These are phyloP conservation scores for Pseudomugil tenellus DNA, from an alignment of 2,797 vertebrate species.

Conservation along the genomic window DNA sequence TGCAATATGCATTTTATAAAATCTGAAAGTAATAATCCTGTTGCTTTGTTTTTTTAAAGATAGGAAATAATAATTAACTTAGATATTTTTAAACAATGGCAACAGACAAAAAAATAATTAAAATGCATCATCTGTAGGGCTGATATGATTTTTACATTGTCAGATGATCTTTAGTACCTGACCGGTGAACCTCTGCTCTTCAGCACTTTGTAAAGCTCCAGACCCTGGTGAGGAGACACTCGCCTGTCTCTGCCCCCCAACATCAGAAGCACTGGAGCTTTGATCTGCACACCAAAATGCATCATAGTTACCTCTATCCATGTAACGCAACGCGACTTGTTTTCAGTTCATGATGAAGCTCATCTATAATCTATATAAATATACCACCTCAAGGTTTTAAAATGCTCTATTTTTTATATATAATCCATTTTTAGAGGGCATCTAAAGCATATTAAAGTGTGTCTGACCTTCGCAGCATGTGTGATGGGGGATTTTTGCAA, in stretches of 20 bases:
- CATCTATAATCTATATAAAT: neutral
- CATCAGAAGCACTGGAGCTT: slow-evolving; percentile 83
- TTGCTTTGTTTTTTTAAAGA: too few relatives aligned
- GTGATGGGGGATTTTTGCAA: slow-evolving; percentile 84
- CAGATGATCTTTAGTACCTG: slow-evolving; percentile 66
- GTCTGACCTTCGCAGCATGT: slow-evolving; percentile 79
- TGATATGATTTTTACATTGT: neutral
- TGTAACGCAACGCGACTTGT: neutral
- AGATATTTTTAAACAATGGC: neutral
- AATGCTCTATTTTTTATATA: too few relatives aligned
- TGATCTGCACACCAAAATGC: slow-evolving; percentile 76
- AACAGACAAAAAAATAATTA: neutral
- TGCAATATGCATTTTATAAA: too few relatives aligned
- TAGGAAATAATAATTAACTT: neutral
- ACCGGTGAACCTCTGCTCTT: slow-evolving; percentile 80
- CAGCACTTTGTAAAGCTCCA: slow-evolving; percentile 87
- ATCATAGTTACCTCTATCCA: neutral
- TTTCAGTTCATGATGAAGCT: neutral
- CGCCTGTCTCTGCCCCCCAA: slow-evolving; percentile 84
- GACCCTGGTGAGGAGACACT: slow-evolving; percentile 85
- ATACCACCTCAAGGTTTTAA: neutral
- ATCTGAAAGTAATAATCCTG: too few relatives aligned
- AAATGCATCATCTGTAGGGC: neutral
- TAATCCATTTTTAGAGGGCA: too few relatives aligned
- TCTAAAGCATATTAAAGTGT: neutral